Conservation (phyloP, 2,113 vertebrate species). For the Symphodus melops region DNA sequence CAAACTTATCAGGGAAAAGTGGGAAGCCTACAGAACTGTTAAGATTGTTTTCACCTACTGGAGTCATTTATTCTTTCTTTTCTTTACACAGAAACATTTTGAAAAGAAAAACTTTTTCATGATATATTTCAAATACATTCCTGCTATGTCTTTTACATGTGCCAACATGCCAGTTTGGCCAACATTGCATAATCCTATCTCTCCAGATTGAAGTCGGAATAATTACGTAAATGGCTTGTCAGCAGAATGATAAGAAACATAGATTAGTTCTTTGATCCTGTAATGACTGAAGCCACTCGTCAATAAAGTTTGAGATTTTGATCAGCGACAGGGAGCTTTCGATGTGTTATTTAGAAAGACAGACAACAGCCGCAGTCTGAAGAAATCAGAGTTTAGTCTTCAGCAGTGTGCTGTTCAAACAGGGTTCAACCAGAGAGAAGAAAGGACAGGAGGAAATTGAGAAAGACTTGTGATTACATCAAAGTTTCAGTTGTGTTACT, state of each 20-base stretch:
- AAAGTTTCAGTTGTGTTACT: constrained; percentile 19
- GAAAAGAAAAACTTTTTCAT: too few relatives aligned
- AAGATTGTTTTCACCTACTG: too few relatives aligned
- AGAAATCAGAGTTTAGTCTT: constrained; percentile 33
- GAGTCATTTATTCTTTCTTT: too few relatives aligned
- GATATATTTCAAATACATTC: too few relatives aligned
- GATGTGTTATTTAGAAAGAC: constrained; percentile 33
- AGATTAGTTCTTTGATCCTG: background rate
- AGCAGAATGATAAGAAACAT: constrained; percentile 38
- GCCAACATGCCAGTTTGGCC: background rate
- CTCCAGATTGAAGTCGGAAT: constrained; percentile 27
- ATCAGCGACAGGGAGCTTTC: background rate
- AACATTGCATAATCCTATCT: constrained; percentile 40
- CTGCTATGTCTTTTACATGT: constrained; percentile 33
- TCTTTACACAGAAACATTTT: too few relatives aligned
- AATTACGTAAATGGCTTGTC: constrained; percentile 29
- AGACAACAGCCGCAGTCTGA: constrained; percentile 18
- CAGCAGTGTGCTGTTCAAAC: background rate
- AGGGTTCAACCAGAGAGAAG: background rate
- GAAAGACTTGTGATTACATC: background rate
- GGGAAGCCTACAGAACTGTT: background rate
- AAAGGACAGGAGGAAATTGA: constrained; percentile 16
- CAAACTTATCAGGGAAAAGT: background rate
- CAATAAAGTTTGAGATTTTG: constrained; percentile 26
- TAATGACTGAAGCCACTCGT: background rate